These are phyloP conservation scores for Sisyra terminalis DNA, from an alignment of 2,888 invertebrate genomes.

Conservation along the genomic window DNA sequence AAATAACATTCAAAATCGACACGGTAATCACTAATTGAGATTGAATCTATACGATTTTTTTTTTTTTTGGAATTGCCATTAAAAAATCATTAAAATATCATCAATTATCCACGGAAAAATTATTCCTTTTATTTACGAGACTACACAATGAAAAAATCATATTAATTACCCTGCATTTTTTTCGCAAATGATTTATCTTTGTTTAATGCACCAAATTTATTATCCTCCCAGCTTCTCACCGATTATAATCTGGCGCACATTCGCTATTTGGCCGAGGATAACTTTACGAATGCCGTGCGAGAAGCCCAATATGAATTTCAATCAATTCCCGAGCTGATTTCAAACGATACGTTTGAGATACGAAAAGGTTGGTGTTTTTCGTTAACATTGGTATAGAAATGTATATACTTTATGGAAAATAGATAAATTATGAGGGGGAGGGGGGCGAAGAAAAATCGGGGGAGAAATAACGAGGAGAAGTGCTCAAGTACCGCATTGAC, in stretches of 20 bases:
- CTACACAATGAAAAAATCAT: background rate
- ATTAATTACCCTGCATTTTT: too few species aligned
- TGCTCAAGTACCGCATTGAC: too few species aligned
- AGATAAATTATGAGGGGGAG: too few species aligned
- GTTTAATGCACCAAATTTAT: constrained; percentile 4
- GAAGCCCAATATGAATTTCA: constrained; percentile 39
- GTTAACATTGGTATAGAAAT: too few species aligned
- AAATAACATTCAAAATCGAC: constrained; percentile 42
- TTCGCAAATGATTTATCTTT: background rate
- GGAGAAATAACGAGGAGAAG: too few species aligned
- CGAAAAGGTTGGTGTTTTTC: constrained; percentile 37
- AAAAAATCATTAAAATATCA: background rate
- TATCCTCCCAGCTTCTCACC: constrained; percentile 18
- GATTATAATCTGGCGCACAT: constrained; percentile 20
- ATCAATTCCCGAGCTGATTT: constrained; percentile 39
- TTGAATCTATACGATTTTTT: background rate
- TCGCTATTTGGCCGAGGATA: constrained; percentile 28
- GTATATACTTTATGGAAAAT: too few species aligned
- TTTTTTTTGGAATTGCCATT: background rate
- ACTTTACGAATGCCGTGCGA: constrained; percentile 38
- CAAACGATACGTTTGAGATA: constrained; percentile 35
- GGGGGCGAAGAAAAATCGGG: too few species aligned
- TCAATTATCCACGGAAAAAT: constrained; percentile 1
- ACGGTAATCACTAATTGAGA: constrained; percentile 30
- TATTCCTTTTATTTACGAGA: background rate